These are phyloP conservation scores for Diarsia brunnea DNA, from an alignment of 2,888 invertebrate genomes.

Conservation along the genomic window DNA sequence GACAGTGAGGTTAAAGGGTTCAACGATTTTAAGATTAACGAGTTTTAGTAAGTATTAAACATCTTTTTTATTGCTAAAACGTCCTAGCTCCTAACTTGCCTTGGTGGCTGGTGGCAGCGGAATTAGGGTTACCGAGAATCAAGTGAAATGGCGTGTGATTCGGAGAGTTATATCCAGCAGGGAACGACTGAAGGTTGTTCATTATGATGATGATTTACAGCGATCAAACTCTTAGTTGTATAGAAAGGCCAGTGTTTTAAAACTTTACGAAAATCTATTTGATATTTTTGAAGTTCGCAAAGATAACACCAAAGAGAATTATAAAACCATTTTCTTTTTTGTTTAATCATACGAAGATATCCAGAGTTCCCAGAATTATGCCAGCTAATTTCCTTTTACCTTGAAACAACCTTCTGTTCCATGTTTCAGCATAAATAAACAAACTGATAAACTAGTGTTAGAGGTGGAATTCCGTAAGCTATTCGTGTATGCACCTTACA, in stretches of 20 bases:
- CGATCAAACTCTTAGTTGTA: neutral
- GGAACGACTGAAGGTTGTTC: neutral
- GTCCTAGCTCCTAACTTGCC: too few relatives aligned
- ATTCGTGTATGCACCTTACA: conserved; percentile 53
- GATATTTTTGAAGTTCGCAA: neutral
- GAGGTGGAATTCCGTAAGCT: conserved; percentile 65
- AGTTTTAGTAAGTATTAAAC: conserved; percentile 70
- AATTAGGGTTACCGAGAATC: neutral
- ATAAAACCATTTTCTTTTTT: neutral
- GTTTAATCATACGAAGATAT: neutral
- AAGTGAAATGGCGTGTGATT: neutral
- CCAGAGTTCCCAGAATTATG: neutral
- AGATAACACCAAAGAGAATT: accelerated
- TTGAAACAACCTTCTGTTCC: neutral
- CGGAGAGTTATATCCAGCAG: neutral
- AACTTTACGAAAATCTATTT: neutral
- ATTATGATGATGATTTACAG: neutral
- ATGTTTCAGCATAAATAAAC: conserved; percentile 69
- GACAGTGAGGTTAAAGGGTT: conserved; percentile 63
- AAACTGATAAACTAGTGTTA: conserved; percentile 68
- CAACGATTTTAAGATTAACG: conserved; percentile 66
- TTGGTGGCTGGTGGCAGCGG: neutral
- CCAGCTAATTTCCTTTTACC: neutral
- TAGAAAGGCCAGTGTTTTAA: neutral
- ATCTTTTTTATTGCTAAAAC: neutral